Evolutionary conservation across 2,888 invertebrate genomes (phyloP).

Genomic region (Coenonympha arcania): DNA sequence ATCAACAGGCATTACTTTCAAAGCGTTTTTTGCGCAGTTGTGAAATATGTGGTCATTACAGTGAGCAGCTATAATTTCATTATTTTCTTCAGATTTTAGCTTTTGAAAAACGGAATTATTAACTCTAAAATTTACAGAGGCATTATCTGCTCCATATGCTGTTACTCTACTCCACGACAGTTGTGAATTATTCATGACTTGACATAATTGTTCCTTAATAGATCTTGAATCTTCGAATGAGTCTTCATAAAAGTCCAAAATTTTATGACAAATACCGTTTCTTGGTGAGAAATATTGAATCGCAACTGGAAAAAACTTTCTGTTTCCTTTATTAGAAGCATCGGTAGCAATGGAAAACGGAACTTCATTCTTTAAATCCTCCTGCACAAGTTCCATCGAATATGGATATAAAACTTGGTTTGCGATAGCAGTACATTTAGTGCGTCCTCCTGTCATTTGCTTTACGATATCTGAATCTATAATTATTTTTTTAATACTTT

Average conservation of each 20-base stretch:
- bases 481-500: not conserved
- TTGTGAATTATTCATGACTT: not conserved
- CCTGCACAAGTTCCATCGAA: not conserved
- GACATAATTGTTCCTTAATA: not conserved
- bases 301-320: constrained; percentile 20
- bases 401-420: too few species aligned
- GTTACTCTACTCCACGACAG: not conserved
- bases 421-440: too few species aligned
- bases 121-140: constrained; percentile 22
- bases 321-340: constrained; percentile 24
- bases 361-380: not conserved
- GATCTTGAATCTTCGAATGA: constrained; percentile 11
- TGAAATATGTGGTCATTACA: constrained; percentile 18
- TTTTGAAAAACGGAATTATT: constrained; percentile 16
- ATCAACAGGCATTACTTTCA: constrained; percentile 6
- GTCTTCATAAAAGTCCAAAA: constrained; percentile 18
- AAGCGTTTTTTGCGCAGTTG: constrained; percentile 18
- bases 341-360: constrained; percentile 23
- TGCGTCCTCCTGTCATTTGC: too few species aligned
- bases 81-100: not conserved
- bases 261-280: constrained; percentile 12
- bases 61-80: constrained; percentile 5
- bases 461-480: too few species aligned
- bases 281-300: constrained; percentile 21
- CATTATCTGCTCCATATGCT: constrained; percentile 24